Conservation (phyloP, 2,888 invertebrate species). For the Drosophila antonietae region DNA sequence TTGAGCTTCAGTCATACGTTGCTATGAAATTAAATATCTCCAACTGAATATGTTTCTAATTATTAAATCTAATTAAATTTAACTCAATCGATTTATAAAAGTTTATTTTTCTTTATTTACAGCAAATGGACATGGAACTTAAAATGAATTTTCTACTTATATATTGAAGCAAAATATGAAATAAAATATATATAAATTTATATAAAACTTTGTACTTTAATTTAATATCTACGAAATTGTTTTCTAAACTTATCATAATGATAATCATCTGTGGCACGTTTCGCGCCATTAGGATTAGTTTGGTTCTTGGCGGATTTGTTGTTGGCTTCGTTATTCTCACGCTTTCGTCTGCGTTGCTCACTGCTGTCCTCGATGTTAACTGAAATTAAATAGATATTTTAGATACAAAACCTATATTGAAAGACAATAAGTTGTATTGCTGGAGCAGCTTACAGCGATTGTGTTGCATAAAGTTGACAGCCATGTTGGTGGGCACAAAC, state of each 20-base stretch:
- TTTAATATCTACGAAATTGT: conserved; percentile 94
- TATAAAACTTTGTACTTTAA: conserved; percentile 14
- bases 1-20: conserved; percentile 77
- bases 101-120: neutral
- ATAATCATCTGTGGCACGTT: conserved; percentile 98
- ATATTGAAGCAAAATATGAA: neutral
- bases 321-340: conserved; percentile 79
- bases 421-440: too few species aligned
- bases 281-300: conserved; percentile 88
- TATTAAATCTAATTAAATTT: neutral
- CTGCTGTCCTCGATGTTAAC: conserved; percentile 93
- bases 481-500: conserved; percentile 99
- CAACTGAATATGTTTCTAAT: conserved; percentile 47
- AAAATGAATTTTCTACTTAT: neutral
- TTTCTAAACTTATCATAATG: conserved; percentile 98
- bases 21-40: conserved; percentile 70
- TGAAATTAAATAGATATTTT: conserved; percentile 79
- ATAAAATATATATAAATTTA: neutral
- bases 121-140: neutral
- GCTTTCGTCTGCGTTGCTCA: conserved; percentile 85
- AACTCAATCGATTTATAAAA: neutral
- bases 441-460: conserved; percentile 91
- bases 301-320: conserved; percentile 85
- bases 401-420: too few species aligned
- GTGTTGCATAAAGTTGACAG: conserved; percentile 98